Evolutionary conservation across 1,140 invertebrate genomes (phyloP).

Genomic region (Drosophila takahashii): DNA sequence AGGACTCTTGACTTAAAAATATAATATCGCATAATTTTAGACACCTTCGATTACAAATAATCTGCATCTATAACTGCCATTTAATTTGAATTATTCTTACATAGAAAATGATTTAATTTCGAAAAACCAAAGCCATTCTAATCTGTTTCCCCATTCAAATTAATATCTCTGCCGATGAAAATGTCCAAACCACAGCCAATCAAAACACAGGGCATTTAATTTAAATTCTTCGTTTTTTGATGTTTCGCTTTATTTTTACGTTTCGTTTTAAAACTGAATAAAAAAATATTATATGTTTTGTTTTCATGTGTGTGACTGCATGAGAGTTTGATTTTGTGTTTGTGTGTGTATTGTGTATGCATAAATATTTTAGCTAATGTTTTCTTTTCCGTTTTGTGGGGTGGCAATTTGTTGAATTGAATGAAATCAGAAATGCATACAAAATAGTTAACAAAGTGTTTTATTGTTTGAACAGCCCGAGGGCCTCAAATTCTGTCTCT

Average conservation of each 20-base stretch:
- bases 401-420: slow-evolving; percentile 59
- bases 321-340: slow-evolving; percentile 3
- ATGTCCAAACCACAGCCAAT: slow-evolving; percentile 14
- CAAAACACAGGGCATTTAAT: slow-evolving; percentile 60
- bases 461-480: slow-evolving; percentile 50
- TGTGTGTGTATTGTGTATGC: slow-evolving; percentile 41
- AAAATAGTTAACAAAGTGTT: slow-evolving; percentile 67
- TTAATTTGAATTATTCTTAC: neutral
- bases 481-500: slow-evolving; percentile 35
- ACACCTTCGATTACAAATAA: too few relatives aligned
- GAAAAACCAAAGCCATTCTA: neutral
- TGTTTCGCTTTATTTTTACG: slow-evolving; percentile 52
- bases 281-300: slow-evolving; percentile 65
- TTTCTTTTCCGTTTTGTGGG: slow-evolving; percentile 33
- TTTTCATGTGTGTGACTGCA: slow-evolving; percentile 34
- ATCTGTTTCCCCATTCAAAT: neutral
- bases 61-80: too few relatives aligned
- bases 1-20: too few relatives aligned
- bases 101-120: neutral
- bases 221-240: slow-evolving; percentile 56
- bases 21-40: too few relatives aligned
- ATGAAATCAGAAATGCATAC: slow-evolving; percentile 63
- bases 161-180: neutral
- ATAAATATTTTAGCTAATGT: slow-evolving; percentile 67
- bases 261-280: slow-evolving; percentile 58